Evolutionary conservation across 2,888 invertebrate genomes (phyloP).

Genomic region (Drosophila cracens): DNA sequence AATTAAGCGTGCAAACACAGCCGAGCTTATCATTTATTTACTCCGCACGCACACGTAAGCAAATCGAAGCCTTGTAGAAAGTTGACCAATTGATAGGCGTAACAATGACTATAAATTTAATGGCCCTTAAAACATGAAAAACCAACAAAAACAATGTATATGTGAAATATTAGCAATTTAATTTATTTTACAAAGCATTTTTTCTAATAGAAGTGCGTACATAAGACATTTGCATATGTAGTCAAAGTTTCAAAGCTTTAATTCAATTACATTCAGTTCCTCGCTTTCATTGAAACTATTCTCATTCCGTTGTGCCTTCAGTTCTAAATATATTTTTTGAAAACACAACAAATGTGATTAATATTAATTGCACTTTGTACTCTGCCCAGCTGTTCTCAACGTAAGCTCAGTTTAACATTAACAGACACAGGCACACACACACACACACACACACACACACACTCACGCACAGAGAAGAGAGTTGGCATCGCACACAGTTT

Average conservation of each 20-base stretch:
- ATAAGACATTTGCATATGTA: neutral
- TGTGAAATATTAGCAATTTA: neutral
- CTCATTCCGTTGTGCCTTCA: neutral
- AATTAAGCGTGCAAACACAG: conserved; percentile 48
- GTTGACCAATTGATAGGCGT: neutral
- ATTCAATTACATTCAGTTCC: conserved; percentile 1
- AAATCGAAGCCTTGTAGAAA: neutral
- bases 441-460: conserved; percentile 15
- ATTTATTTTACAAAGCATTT: neutral
- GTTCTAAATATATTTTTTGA: neutral
- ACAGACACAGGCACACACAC: conserved; percentile 13
- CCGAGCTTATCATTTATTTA: conserved; percentile 48
- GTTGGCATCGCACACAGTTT: conserved; percentile 2
- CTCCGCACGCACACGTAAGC: conserved; percentile 24
- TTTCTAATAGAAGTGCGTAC: neutral
- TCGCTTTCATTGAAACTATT: neutral
- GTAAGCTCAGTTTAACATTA: conserved; percentile 58
- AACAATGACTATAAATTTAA: neutral
- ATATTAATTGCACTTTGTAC: conserved; percentile 62
- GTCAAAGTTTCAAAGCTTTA: neutral
- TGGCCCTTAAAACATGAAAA: neutral
- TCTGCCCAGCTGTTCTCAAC: conserved; percentile 21
- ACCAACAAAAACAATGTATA: neutral
- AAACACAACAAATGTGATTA: conserved; percentile 11
- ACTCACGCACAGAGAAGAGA: neutral